Conservation (phyloP, 2,888 invertebrate species). For the Mesorhabditis belari region DNA sequence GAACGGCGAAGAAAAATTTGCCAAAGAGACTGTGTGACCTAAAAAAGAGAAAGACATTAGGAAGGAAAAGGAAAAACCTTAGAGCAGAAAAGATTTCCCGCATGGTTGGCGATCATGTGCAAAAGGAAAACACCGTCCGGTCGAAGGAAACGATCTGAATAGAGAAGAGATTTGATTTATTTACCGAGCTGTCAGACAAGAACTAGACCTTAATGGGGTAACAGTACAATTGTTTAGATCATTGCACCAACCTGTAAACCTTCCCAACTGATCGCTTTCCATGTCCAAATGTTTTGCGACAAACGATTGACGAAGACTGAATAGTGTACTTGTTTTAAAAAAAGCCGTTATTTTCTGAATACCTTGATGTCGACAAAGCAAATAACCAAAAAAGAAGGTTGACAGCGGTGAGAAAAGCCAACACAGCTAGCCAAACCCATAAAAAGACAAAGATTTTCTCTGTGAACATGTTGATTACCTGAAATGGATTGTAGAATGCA, state of each 20-base stretch:
- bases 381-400: constrained; percentile 52
- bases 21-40: constrained; percentile 37
- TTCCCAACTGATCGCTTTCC: constrained; percentile 26
- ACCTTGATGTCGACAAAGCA: constrained; percentile 18
- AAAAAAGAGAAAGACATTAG: constrained; percentile 1
- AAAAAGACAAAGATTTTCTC: constrained; percentile 53
- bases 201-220: not conserved
- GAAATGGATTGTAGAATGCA: constrained; percentile 13
- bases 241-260: constrained; percentile 9
- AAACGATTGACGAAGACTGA: constrained; percentile 15
- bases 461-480: constrained; percentile 51
- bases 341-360: not conserved
- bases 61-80: constrained; percentile 12
- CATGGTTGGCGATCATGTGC: constrained; percentile 42
- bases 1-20: constrained; percentile 30
- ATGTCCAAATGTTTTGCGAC: constrained; percentile 31
- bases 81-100: constrained; percentile 33
- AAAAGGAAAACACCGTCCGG: constrained; percentile 50
- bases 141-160: constrained; percentile 47
- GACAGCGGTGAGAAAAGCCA: constrained; percentile 42
- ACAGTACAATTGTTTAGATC: not conserved
- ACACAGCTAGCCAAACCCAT: constrained; percentile 53
- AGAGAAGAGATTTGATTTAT: constrained; percentile 6
- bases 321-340: not conserved
- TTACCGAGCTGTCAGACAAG: not conserved